Conservation (phyloP, 1,140 invertebrate genomes). For the Zaprionus gabonicus region DNA sequence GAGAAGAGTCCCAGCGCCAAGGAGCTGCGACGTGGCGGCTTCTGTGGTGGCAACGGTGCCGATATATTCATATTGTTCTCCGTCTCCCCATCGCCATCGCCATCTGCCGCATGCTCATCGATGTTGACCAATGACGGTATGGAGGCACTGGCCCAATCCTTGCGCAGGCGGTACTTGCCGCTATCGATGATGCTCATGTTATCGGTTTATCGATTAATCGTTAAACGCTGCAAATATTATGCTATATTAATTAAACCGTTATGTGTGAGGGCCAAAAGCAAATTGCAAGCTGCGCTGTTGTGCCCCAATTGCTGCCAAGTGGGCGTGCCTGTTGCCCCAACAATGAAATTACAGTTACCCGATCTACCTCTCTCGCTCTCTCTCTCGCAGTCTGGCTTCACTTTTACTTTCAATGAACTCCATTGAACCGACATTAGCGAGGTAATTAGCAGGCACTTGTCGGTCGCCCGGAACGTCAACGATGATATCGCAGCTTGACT, state of each 20-base stretch:
- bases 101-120: constrained; percentile 72
- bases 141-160: constrained; percentile 84
- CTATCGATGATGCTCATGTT: constrained; percentile 79
- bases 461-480: constrained; percentile 66
- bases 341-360: constrained; percentile 11
- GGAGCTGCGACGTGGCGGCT: constrained; percentile 81
- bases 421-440: constrained; percentile 79
- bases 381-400: constrained; percentile 38
- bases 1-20: constrained; percentile 78
- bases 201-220: constrained; percentile 22
- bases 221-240: constrained; percentile 59
- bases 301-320: constrained; percentile 49
- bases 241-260: constrained; percentile 46
- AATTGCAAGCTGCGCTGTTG: constrained; percentile 52
- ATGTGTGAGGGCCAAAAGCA: constrained; percentile 17
- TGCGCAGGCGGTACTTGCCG: constrained; percentile 81
- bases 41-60: constrained; percentile 75
- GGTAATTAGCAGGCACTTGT: constrained; percentile 77
- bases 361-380: constrained; percentile 4
- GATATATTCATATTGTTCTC: constrained; percentile 58
- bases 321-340: constrained; percentile 15
- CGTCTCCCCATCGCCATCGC: constrained; percentile 61
- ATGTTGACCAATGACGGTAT: constrained; percentile 84
- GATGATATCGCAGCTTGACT: constrained; percentile 52
- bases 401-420: constrained; percentile 83